Evolutionary conservation across 2,113 vertebrate genomes (phyloP).

Genomic region (Oenanthe melanoleuca): DNA sequence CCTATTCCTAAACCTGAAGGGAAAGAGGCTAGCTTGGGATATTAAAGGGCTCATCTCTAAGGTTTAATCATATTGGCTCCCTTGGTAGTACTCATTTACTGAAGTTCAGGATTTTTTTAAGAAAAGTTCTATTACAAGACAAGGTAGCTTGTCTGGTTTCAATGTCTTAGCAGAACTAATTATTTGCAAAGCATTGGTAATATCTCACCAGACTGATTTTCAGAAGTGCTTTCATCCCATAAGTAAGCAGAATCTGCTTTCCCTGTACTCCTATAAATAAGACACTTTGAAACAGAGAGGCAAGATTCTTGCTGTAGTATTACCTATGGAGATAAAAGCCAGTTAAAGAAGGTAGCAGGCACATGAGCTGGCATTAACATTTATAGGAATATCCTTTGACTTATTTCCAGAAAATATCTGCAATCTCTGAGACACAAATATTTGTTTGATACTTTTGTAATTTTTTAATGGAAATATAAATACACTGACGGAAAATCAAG

Average conservation of each 20-base stretch:
- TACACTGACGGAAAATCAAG: not conserved
- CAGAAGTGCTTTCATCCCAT: not conserved
- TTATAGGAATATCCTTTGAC: not conserved
- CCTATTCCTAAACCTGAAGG: not conserved
- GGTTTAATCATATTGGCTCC: not conserved
- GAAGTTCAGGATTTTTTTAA: not conserved
- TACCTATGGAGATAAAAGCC: not conserved
- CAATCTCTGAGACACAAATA: not conserved
- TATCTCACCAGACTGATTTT: not conserved
- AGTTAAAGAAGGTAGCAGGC: not conserved
- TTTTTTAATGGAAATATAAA: not conserved
- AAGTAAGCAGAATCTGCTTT: not conserved
- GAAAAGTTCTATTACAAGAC: not conserved
- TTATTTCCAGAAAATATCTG: not conserved
- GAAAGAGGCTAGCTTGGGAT: not conserved
- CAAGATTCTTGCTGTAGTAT: not conserved
- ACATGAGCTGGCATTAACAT: not conserved
- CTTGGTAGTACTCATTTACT: not conserved
- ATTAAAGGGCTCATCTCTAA: not conserved
- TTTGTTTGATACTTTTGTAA: not conserved
- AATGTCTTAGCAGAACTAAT: not conserved
- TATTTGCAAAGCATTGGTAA: not conserved
- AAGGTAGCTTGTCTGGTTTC: not conserved
- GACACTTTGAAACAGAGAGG: not conserved
- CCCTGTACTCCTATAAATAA: not conserved